These are phyloP conservation scores for Sarcophaga caerulescens DNA, from an alignment of 2,888 invertebrate species.

Conservation along the genomic window DNA sequence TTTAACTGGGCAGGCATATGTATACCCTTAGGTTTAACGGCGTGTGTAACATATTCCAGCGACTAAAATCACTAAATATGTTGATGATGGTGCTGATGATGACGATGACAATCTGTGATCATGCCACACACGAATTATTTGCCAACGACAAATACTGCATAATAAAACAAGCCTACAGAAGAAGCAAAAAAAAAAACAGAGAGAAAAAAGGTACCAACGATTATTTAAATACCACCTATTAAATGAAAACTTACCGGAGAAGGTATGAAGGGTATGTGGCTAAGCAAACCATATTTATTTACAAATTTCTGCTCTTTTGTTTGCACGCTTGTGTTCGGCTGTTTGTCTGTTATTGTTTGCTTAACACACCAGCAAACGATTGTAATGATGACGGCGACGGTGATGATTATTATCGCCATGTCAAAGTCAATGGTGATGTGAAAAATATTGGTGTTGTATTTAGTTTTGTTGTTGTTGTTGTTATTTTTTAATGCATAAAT, in stretches of 20 bases:
- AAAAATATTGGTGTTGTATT: too few relatives aligned
- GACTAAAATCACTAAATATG: constrained; percentile 2
- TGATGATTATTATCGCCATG: constrained; percentile 65
- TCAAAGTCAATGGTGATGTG: constrained; percentile 54
- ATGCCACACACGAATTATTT: constrained; percentile 69
- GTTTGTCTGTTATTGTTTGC: too few relatives aligned
- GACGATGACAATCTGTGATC: constrained; percentile 67
- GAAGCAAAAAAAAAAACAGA: background rate
- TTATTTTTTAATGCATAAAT: constrained; percentile 49
- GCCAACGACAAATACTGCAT: constrained; percentile 63
- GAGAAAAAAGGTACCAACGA: constrained; percentile 43
- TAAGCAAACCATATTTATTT: constrained; percentile 25
- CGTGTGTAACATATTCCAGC: too few relatives aligned
- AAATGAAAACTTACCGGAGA: background rate
- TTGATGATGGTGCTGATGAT: constrained; percentile 50
- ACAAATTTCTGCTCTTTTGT: background rate
- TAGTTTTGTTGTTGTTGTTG: constrained; percentile 11
- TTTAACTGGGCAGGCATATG: background rate
- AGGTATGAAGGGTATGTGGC: background rate
- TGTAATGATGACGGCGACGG: background rate
- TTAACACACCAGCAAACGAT: background rate
- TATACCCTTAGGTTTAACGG: too few relatives aligned
- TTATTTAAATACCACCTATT: constrained; percentile 53
- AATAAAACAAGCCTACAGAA: constrained; percentile 37
- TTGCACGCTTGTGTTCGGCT: background rate